phyloP scores from a whole-genome alignment of 2,888 invertebrate species.

The Phymatocera aterrima region DNA sequence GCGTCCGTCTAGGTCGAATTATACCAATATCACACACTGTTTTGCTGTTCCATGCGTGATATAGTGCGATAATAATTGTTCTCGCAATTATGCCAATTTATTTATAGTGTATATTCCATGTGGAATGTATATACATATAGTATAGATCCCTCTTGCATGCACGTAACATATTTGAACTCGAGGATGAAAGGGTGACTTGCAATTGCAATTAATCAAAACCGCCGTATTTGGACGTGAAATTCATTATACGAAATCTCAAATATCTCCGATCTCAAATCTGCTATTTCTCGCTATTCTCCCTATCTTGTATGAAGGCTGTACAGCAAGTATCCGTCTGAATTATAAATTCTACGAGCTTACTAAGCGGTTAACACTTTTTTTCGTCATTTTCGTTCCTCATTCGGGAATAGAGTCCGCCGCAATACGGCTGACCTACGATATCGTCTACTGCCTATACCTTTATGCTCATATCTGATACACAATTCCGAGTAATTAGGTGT shows the following conservation, averaged over 20 bases:
- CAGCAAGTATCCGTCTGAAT: too few relatives aligned
- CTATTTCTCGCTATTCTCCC: too few relatives aligned
- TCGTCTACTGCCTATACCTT: neutral
- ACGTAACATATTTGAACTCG: too few relatives aligned
- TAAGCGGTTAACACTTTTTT: neutral
- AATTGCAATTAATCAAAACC: too few relatives aligned
- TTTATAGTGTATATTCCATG: neutral
- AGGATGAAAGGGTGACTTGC: too few relatives aligned
- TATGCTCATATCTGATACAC: neutral
- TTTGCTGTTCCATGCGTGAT: slow-evolving; percentile 18
- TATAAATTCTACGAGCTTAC: neutral
- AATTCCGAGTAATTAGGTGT: slow-evolving; percentile 26
- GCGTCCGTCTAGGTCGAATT: neutral
- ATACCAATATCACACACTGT: neutral
- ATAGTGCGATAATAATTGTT: neutral
- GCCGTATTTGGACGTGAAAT: too few relatives aligned
- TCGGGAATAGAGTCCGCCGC: neutral
- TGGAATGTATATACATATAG: neutral
- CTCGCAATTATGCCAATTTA: slow-evolving; percentile 4
- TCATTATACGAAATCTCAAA: too few relatives aligned
- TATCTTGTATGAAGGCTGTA: too few relatives aligned
- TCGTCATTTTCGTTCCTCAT: neutral
- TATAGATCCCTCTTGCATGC: neutral
- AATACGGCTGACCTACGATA: neutral
- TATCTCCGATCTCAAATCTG: too few relatives aligned